Conservation (phyloP, 2,888 invertebrate species). For the Phorcus lineatus region DNA sequence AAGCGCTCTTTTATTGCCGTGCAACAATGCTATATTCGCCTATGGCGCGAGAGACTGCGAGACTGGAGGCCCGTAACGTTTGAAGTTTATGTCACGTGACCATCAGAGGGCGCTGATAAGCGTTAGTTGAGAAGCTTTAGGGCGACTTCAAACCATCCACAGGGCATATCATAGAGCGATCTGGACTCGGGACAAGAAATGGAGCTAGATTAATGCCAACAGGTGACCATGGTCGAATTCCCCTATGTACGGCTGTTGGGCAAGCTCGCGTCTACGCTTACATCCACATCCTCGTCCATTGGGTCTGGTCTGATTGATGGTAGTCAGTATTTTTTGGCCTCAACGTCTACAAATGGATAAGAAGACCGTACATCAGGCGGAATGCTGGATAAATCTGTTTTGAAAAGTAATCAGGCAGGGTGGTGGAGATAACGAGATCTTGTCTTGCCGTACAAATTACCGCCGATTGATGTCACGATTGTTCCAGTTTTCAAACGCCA, state of each 20-base stretch:
- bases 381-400: constrained; percentile 19
- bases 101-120: constrained; percentile 2
- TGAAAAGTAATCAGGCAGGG: constrained; percentile 21
- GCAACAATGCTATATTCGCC: background rate
- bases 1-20: background rate
- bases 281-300: background rate
- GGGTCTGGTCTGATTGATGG: background rate
- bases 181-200: constrained; percentile 9
- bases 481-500: constrained; percentile 16
- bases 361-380: constrained; percentile 1
- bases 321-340: constrained; percentile 1
- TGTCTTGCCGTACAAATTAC: constrained; percentile 21
- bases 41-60: constrained; percentile 1
- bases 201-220: constrained; percentile 22
- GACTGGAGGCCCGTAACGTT: background rate
- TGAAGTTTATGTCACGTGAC: constrained; percentile 17
- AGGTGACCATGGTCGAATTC: constrained; percentile 19
- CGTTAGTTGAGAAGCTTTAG: background rate
- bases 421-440: constrained; percentile 18
- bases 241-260: constrained; percentile 1
- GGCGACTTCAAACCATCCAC: constrained; percentile 17
- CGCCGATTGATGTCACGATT: constrained; percentile 11
- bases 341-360: background rate
- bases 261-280: background rate
- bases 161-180: constrained; percentile 9